Evolutionary conservation across 2,113 vertebrate species (phyloP).

Genomic region (Chionis minor): DNA sequence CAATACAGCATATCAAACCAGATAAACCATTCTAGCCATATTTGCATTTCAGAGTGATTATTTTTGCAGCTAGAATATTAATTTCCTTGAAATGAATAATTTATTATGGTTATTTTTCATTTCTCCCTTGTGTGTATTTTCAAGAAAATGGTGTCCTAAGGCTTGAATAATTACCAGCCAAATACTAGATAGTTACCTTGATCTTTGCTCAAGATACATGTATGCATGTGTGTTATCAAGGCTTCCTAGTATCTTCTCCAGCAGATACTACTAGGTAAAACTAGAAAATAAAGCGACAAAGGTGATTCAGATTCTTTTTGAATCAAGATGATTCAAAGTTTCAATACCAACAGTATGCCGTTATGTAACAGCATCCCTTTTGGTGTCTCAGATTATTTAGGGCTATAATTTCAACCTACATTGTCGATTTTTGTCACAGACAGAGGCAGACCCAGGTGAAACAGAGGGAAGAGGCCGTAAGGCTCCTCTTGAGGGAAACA

Average conservation of each 20-base stretch:
- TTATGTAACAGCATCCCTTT: neutral
- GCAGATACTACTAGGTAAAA: neutral
- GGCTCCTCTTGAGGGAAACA: neutral
- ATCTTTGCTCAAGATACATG: neutral
- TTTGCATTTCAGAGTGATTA: constrained; percentile 29
- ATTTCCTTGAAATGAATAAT: constrained; percentile 51
- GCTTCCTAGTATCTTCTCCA: neutral
- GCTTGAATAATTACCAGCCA: constrained; percentile 23
- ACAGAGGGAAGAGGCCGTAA: neutral
- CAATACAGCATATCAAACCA: neutral
- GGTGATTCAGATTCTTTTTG: neutral
- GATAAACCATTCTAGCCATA: neutral
- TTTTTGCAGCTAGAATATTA: constrained; percentile 22
- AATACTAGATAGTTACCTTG: neutral
- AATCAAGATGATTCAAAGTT: neutral
- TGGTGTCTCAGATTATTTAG: neutral
- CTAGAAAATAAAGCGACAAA: neutral
- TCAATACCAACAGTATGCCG: neutral
- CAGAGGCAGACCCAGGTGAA: neutral
- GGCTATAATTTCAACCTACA: neutral
- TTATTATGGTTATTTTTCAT: constrained; percentile 36
- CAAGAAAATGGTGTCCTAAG: constrained; percentile 35
- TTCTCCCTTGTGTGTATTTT: constrained; percentile 13
- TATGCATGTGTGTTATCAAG: neutral
- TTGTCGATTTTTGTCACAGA: neutral